phyloP scores from a whole-genome alignment of 2,888 invertebrate genomes.

The Pantelozetes paolii region DNA sequence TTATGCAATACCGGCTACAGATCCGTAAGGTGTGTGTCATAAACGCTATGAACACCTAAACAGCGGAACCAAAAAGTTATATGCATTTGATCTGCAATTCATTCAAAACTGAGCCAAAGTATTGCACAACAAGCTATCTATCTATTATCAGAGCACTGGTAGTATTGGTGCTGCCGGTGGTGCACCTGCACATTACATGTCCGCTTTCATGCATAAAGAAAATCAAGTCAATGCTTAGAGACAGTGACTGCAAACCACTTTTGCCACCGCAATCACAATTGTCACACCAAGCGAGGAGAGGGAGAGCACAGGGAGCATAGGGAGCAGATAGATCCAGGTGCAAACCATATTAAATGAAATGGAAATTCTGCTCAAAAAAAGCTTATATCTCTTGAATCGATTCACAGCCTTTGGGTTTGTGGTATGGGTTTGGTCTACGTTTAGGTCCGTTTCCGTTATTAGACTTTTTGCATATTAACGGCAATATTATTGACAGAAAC shows the following conservation, averaged over 20 bases:
- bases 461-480: slow-evolving; percentile 28
- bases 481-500: background rate
- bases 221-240: slow-evolving; percentile 25
- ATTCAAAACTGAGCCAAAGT: slow-evolving; percentile 9
- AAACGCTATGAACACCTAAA: background rate
- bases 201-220: slow-evolving; percentile 32
- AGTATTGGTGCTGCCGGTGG: background rate
- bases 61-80: slow-evolving; percentile 28
- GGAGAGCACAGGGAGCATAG: background rate
- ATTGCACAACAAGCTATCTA: slow-evolving; percentile 6
- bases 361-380: slow-evolving; percentile 17
- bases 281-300: background rate
- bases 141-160: background rate
- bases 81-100: slow-evolving; percentile 33
- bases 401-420: slow-evolving; percentile 15
- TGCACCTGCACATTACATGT: slow-evolving; percentile 36
- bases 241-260: slow-evolving; percentile 30
- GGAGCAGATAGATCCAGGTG: slow-evolving; percentile 19
- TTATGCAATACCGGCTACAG: slow-evolving; percentile 13
- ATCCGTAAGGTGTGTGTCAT: slow-evolving; percentile 35
- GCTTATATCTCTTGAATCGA: background rate
- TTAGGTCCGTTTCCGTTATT: slow-evolving; percentile 35
- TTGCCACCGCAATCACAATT: background rate
- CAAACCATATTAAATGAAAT: slow-evolving; percentile 10
- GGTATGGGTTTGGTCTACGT: slow-evolving; percentile 28